Evolutionary conservation across 2,888 invertebrate genomes (phyloP).

Genomic region (Acleris cristana): DNA sequence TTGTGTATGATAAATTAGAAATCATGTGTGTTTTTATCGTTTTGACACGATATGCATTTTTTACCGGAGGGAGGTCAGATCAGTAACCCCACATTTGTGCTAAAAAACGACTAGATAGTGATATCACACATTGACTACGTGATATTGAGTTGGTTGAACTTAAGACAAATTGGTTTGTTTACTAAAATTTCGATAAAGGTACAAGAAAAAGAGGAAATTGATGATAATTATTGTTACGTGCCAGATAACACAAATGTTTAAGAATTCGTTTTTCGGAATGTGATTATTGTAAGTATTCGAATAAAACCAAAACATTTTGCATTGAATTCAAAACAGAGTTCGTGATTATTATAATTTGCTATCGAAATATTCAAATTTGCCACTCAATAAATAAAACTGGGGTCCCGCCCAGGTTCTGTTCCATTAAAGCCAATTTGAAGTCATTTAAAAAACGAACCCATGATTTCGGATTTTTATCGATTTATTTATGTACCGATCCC

Average conservation of each 20-base stretch:
- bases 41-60: conserved; percentile 16
- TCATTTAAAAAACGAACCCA: too few relatives aligned
- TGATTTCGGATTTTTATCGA: too few relatives aligned
- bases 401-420: too few relatives aligned
- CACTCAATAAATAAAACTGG: too few relatives aligned
- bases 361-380: too few relatives aligned
- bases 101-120: background rate
- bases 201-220: background rate
- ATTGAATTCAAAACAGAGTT: too few relatives aligned
- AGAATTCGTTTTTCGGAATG: too few relatives aligned
- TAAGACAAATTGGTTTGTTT: conserved; percentile 20
- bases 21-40: conserved; percentile 8
- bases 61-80: conserved; percentile 18
- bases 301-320: background rate
- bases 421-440: too few relatives aligned
- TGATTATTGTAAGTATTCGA: background rate
- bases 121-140: background rate
- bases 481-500: too few relatives aligned
- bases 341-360: too few relatives aligned
- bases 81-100: conserved; percentile 11
- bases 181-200: background rate
- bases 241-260: too few relatives aligned
- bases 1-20: conserved; percentile 8
- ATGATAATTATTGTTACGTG: background rate
- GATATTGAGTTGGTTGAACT: conserved; percentile 17